phyloP scores from a whole-genome alignment of 1,140 invertebrate species.

The Diorhabda sublineata region DNA sequence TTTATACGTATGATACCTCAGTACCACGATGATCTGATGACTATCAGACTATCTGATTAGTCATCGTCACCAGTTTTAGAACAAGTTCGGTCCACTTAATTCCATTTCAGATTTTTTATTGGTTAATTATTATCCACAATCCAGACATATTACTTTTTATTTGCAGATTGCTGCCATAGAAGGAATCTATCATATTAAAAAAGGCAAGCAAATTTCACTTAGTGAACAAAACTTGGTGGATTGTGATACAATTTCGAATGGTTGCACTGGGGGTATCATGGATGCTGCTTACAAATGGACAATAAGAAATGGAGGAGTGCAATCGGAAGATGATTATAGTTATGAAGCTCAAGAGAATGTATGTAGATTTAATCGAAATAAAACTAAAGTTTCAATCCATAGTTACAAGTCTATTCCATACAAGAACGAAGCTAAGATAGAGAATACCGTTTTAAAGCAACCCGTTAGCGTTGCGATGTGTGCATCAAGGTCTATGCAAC shows the following conservation, averaged over 20 bases:
- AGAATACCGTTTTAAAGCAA: neutral
- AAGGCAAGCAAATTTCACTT: constrained; percentile 76
- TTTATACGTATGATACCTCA: no score
- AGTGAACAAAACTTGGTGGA: constrained; percentile 97
- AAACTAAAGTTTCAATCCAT: neutral
- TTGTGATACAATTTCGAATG: constrained; percentile 86
- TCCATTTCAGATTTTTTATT: no score
- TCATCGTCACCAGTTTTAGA: no score
- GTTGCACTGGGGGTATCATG: constrained; percentile 93
- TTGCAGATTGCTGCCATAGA: constrained; percentile 58
- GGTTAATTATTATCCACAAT: no score
- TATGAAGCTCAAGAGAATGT: constrained; percentile 74
- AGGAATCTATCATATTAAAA: constrained; percentile 85
- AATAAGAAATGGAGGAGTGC: constrained; percentile 78
- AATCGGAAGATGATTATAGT: constrained; percentile 85
- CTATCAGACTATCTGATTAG: no score
- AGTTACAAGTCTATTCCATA: neutral
- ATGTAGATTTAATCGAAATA: constrained; percentile 45
- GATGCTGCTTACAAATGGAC: constrained; percentile 88
- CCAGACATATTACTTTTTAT: no score
- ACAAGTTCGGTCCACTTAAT: no score
- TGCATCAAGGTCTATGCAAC: constrained; percentile 77
- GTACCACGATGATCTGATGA: no score
- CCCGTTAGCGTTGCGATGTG: constrained; percentile 69
- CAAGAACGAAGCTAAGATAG: neutral